Conservation (phyloP, 1,140 invertebrate species). For the Ips typographus region DNA sequence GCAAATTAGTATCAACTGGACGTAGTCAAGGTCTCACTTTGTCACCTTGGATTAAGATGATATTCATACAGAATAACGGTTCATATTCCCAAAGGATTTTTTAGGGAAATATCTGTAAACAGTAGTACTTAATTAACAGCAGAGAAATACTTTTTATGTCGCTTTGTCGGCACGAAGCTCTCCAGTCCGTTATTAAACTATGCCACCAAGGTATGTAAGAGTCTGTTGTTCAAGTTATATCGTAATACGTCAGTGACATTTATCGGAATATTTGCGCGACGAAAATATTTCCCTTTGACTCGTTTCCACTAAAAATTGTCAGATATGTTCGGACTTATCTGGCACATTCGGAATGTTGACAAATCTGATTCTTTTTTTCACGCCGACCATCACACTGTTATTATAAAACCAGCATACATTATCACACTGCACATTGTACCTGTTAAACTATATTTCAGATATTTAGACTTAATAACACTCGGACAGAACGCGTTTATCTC, state of each 20-base stretch:
- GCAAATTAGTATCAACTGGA: slow-evolving; percentile 13
- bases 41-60: not conserved
- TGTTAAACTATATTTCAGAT: no score
- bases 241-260: slow-evolving; percentile 51
- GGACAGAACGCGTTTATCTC: no score
- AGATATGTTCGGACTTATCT: slow-evolving; percentile 45
- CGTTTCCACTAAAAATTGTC: slow-evolving; percentile 44
- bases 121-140: slow-evolving; percentile 44
- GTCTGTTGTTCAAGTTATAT: slow-evolving; percentile 44
- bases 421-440: no score
- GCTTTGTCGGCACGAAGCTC: slow-evolving; percentile 47
- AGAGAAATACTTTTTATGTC: slow-evolving; percentile 38
- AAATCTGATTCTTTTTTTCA: slow-evolving; percentile 22
- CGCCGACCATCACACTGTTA: no score
- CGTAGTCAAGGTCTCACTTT: not conserved
- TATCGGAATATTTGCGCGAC: slow-evolving; percentile 43
- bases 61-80: no score
- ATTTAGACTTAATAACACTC: no score
- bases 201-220: slow-evolving; percentile 49
- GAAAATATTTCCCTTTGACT: slow-evolving; percentile 43
- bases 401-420: no score
- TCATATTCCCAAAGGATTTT: no score
- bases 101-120: slow-evolving; percentile 17
- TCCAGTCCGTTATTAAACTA: slow-evolving; percentile 49
- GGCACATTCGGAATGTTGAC: slow-evolving; percentile 42